phyloP scores from a whole-genome alignment of 2,113 vertebrate genomes.

The Semnornis frantzii region DNA sequence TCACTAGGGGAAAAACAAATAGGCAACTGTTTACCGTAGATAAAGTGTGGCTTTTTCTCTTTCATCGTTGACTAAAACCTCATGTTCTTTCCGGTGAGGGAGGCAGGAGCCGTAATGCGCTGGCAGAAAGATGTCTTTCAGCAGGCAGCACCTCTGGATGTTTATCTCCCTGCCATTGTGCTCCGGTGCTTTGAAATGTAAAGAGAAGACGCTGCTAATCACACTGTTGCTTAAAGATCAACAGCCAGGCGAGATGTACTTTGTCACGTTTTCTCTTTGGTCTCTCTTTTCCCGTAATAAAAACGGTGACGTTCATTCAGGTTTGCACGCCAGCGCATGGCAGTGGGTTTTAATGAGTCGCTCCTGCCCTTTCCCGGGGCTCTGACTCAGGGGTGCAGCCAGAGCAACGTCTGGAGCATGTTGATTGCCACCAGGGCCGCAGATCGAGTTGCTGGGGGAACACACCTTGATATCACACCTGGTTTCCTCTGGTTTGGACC shows the following conservation, averaged over 20 bases:
- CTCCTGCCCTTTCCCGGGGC: constrained; percentile 18
- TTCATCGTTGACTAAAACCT: constrained; percentile 45
- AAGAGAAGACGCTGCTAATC: constrained; percentile 40
- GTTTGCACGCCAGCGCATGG: neutral
- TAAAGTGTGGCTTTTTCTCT: constrained; percentile 49
- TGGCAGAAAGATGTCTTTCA: constrained; percentile 47
- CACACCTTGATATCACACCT: rapidly evolving
- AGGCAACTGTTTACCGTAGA: constrained; percentile 6
- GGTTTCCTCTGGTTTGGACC: neutral
- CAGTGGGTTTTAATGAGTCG: neutral
- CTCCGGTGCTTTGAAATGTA: constrained; percentile 54
- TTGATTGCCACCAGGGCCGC: neutral
- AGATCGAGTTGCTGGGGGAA: neutral
- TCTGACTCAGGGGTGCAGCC: neutral
- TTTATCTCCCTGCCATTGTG: constrained; percentile 56
- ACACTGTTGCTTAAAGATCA: constrained; percentile 63
- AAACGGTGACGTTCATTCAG: constrained; percentile 35
- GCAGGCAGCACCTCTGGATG: constrained; percentile 53
- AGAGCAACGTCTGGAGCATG: neutral
- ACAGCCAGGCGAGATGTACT: constrained; percentile 54
- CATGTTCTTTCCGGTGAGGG: constrained; percentile 23
- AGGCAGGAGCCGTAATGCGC: neutral
- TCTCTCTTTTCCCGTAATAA: constrained; percentile 38
- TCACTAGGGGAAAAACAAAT: constrained; percentile 6
- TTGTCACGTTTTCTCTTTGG: constrained; percentile 59